These are phyloP conservation scores for Pelagia noctiluca DNA, from an alignment of 30 jellyfish, hydroid and myxozoan species.

Conservation along the genomic window DNA sequence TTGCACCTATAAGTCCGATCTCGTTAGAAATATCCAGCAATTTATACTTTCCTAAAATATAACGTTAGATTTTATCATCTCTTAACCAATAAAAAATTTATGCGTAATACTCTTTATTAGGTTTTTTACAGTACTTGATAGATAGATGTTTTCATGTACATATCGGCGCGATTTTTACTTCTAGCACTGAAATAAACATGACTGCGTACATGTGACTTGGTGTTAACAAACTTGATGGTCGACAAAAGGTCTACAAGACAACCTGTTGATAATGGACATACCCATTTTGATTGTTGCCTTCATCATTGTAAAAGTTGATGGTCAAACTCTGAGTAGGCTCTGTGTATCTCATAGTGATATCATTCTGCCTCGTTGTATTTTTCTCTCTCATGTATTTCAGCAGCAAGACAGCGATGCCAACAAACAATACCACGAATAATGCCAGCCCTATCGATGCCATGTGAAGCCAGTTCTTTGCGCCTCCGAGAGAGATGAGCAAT, in stretches of 20 bases:
- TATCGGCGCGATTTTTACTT: no score
- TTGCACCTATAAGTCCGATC: no score
- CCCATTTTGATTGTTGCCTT: conserved; percentile 61
- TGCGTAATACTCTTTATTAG: no score
- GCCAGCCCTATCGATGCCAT: conserved; percentile 53
- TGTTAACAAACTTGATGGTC: no score
- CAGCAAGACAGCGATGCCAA: conserved; percentile 29
- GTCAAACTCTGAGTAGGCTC: conserved; percentile 44
- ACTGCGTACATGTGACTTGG: no score
- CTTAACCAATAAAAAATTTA: no score
- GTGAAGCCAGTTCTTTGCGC: conserved; percentile 20
- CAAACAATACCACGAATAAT: conserved; percentile 38
- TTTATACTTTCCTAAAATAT: no score
- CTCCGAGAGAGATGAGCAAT: not conserved
- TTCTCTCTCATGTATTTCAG: conserved; percentile 55
- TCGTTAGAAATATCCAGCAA: no score
- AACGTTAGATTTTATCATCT: no score
- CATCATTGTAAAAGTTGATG: conserved; percentile 49
- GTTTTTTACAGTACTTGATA: no score
- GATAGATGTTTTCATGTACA: no score
- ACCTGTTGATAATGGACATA: not conserved
- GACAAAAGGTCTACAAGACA: not conserved
- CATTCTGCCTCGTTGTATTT: conserved; percentile 45
- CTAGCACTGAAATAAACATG: no score
- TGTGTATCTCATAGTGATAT: conserved; percentile 44